phyloP scores from a whole-genome alignment of 2,888 invertebrate genomes.

The Stenotaenia linearis region DNA sequence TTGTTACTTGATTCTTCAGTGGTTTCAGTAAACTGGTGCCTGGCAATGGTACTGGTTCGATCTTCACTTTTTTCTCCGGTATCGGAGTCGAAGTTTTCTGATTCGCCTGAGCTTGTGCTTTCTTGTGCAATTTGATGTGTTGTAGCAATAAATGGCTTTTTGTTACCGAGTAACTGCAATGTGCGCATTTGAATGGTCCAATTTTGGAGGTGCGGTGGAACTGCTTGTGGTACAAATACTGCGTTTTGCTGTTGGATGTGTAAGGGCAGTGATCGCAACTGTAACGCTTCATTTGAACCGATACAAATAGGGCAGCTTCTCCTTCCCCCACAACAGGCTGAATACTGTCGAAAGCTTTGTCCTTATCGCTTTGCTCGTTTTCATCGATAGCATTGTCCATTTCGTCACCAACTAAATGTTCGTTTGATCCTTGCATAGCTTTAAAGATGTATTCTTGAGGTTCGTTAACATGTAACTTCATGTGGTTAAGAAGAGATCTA shows the following conservation, averaged over 20 bases:
- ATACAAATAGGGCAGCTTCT: not conserved
- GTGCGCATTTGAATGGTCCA: slow-evolving; percentile 71
- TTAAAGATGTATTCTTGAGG: slow-evolving; percentile 45
- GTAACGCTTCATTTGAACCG: slow-evolving; percentile 56
- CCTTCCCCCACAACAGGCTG: not conserved
- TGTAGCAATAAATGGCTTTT: slow-evolving; percentile 72
- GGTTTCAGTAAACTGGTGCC: slow-evolving; percentile 24
- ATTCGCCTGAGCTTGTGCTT: not conserved
- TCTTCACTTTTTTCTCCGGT: not conserved
- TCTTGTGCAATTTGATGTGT: slow-evolving; percentile 67
- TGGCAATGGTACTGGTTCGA: slow-evolving; percentile 6
- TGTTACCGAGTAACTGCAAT: slow-evolving; percentile 76
- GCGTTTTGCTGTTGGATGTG: slow-evolving; percentile 76
- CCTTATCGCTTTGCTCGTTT: not conserved
- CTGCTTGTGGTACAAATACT: slow-evolving; percentile 79
- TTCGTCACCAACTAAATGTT: slow-evolving; percentile 17
- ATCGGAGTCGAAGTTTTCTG: not conserved
- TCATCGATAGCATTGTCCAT: not conserved
- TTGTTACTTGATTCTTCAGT: slow-evolving; percentile 32
- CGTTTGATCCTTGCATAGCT: slow-evolving; percentile 26
- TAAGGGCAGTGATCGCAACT: slow-evolving; percentile 76
- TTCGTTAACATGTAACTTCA: slow-evolving; percentile 58
- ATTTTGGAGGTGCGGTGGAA: slow-evolving; percentile 65
- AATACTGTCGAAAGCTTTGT: not conserved
- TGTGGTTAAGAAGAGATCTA: slow-evolving; percentile 59